Base-by-base conservation (phyloP, 2,113 vertebrate species). In the Ivindomyrus marchei region DNA sequence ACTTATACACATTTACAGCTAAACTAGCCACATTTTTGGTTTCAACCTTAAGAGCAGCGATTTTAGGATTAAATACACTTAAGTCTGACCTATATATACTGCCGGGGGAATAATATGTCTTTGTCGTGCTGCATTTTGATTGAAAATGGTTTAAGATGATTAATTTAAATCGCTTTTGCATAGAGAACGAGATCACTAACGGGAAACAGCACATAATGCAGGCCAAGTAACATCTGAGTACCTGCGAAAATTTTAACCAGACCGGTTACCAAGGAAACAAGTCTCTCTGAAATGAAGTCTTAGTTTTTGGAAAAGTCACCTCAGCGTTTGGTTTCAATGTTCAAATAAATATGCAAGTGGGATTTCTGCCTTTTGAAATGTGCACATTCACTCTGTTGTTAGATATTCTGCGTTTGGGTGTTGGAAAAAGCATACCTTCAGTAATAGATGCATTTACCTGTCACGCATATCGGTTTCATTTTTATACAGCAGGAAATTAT, bases 241-340 rank as follows among this genome's bases (percentile, higher is more conserved):
- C 93, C 92, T 92, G 89, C 86, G 87, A 88, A 85, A 86, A 91
- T 87, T 87, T 85, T 46, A 52, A 91, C 92, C 92, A 93, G 92
- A 91, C 89, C 39, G 92, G 95, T 96, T 95, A 91, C 96, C 95
- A 92, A 91, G 96, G 96, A 95, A 96, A 96, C 96, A 94, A 92
- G 95, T 90, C 62, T 92, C 91, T 91, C 90, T 92, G 85, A 62
- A 47, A 45, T 86, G 50, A 89, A 90, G 88, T 93, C 91, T 91
- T 36, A 45, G 62, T 36, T 80, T 52, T 77, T 83, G 74, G 36
- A 85, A 56, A 70, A 24, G 27, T 85, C 50, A n/a, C 89, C 46
- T 42, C n/a, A 27, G 52, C 42, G n/a, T 58, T 53, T 89, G 24
- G 19, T 39, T n/a, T 74, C 36, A 24, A 39, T 88, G 42, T 88